These are phyloP conservation scores for Hippolais icterina DNA, from an alignment of 2,113 vertebrate genomes.

Conservation along the genomic window DNA sequence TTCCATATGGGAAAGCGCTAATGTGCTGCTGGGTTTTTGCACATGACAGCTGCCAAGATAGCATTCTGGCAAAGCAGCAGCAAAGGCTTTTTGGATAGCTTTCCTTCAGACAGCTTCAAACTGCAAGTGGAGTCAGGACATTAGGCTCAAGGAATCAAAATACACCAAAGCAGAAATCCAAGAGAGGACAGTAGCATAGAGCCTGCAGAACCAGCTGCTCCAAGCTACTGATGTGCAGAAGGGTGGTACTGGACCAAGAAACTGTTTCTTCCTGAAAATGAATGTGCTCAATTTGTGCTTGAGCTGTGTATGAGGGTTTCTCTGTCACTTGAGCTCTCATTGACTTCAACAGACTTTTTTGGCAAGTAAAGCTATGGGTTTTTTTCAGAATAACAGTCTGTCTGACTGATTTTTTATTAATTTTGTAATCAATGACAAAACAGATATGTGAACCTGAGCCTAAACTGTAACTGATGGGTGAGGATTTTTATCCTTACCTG, in stretches of 20 bases:
- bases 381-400: not conserved
- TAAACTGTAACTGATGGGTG: not conserved
- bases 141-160: not conserved
- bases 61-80: not conserved
- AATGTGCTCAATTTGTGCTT: not conserved
- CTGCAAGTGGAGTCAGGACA: not conserved
- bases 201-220: not conserved
- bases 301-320: not conserved
- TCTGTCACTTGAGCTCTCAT: not conserved
- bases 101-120: not conserved
- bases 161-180: not conserved
- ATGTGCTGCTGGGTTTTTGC: not conserved
- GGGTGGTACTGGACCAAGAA: not conserved
- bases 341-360: not conserved
- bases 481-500: not conserved
- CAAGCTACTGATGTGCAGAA: not conserved
- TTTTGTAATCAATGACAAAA: not conserved
- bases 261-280: not conserved
- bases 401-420: not conserved
- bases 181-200: not conserved
- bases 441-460: accelerated
- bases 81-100: not conserved
- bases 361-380: not conserved
- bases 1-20: not conserved
- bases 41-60: not conserved